phyloP scores from a whole-genome alignment of 2,797 vertebrate species.

The Propithecus deckenii region DNA sequence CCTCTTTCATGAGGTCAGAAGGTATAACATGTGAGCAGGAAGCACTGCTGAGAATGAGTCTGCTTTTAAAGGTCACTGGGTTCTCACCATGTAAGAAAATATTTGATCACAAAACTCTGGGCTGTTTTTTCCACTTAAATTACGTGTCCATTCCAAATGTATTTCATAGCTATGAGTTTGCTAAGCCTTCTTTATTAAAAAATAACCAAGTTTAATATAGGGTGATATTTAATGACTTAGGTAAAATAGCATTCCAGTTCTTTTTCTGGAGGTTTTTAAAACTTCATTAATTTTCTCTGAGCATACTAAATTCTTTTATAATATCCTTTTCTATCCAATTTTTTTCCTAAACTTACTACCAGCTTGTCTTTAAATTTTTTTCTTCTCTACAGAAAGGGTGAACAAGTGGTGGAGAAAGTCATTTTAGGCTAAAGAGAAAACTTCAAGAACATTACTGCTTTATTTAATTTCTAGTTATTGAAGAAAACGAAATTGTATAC shows the following conservation, averaged over 20 bases:
- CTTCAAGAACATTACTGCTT: background rate
- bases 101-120: background rate
- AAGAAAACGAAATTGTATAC: background rate
- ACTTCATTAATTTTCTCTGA: background rate
- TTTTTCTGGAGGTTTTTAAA: background rate
- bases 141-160: background rate
- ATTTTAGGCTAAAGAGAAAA: background rate
- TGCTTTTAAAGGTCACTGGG: background rate
- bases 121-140: background rate
- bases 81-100: background rate
- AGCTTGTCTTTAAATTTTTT: background rate
- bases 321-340: background rate
- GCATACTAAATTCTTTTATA: background rate
- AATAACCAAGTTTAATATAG: background rate
- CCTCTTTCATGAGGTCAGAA: background rate
- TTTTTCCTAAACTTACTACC: background rate
- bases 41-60: background rate
- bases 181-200: slow-evolving; percentile 13
- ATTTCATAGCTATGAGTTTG: background rate
- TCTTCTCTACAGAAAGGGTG: background rate
- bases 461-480: background rate
- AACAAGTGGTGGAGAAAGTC: background rate
- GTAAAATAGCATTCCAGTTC: background rate
- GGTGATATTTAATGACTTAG: background rate
- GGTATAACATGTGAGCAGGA: too few species aligned